Conservation (phyloP, 2,797 vertebrate genomes). For the Serranus cabrilla region DNA sequence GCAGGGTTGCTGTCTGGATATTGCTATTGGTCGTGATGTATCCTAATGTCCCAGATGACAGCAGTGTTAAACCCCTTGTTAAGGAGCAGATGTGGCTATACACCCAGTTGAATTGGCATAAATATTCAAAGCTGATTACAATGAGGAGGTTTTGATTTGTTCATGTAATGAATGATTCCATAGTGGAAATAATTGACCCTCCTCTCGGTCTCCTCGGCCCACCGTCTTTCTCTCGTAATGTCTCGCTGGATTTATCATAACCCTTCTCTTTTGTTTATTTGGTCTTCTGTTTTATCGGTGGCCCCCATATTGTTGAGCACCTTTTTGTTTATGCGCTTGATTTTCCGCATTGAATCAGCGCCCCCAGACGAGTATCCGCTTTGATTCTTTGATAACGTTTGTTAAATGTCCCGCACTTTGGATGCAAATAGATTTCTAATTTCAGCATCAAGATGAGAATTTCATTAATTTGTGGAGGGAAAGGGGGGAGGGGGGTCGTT, state of each 20-base stretch:
- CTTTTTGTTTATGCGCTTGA: slow-evolving; percentile 13
- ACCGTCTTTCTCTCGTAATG: slow-evolving; percentile 16
- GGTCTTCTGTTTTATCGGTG: slow-evolving; percentile 29
- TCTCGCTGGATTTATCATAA: slow-evolving; percentile 39
- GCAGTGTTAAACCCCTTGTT: slow-evolving; percentile 39
- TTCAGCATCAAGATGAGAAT: slow-evolving; percentile 42
- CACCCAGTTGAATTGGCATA: slow-evolving; percentile 25
- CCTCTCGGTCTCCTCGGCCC: slow-evolving; percentile 14
- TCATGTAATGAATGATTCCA: slow-evolving; percentile 56
- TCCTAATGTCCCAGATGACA: slow-evolving; percentile 46
- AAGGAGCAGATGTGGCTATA: slow-evolving; percentile 37
- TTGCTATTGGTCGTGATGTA: slow-evolving; percentile 16
- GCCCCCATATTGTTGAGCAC: not conserved
- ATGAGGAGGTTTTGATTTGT: slow-evolving; percentile 49
- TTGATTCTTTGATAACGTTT: slow-evolving; percentile 56
- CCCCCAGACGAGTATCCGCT: slow-evolving; percentile 32
- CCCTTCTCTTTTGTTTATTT: slow-evolving; percentile 38
- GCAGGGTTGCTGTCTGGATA: slow-evolving; percentile 1
- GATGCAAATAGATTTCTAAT: slow-evolving; percentile 67
- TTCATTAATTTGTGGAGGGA: slow-evolving; percentile 50
- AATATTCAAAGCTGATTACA: slow-evolving; percentile 61
- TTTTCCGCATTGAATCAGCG: slow-evolving; percentile 37
- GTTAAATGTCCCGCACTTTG: slow-evolving; percentile 39
- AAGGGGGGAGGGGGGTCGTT: slow-evolving; percentile 1
- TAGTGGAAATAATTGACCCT: slow-evolving; percentile 55